A percentile compares a stretch with the other conserved stretches of the same genome.
Evolutionary conservation across 2,888 invertebrate species (phyloP).

Genomic region (Lasioglossum leucozonium): DNA sequence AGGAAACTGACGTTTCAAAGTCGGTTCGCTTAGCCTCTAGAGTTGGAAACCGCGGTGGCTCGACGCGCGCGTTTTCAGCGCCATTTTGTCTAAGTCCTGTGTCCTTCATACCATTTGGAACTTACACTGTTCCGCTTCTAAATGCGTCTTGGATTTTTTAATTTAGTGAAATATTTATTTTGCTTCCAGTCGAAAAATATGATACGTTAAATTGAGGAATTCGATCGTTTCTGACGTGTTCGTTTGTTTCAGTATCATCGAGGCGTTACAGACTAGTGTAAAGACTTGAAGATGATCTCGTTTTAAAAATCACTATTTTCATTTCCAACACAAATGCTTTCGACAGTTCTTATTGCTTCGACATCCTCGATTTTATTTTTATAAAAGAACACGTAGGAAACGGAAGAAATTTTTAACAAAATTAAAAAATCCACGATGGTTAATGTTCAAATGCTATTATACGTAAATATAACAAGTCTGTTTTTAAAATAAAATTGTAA

Average conservation of each 20-base stretch:
- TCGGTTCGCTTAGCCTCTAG: conserved; percentile 15
- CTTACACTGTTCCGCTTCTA: not conserved
- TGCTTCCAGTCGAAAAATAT: not conserved
- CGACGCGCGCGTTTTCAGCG: not conserved
- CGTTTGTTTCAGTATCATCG: not conserved
- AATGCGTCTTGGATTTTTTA: not conserved
- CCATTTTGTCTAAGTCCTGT: not conserved
- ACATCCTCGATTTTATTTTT: not conserved
- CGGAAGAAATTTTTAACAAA: not conserved
- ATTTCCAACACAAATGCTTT: not conserved
- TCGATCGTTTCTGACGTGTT: not conserved
- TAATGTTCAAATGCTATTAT: not conserved
- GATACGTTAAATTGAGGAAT: not conserved
- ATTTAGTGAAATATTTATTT: not conserved
- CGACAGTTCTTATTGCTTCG: not conserved
- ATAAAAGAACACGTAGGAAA: not conserved
- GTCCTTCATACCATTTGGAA: not conserved
- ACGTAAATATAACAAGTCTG: not conserved
- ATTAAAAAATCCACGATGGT: not conserved
- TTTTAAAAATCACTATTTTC: not conserved
- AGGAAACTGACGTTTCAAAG: not conserved
- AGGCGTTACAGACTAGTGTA: not conserved
- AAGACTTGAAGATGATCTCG: not conserved
- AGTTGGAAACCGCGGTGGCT: conserved; percentile 16
- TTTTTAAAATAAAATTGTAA: not conserved